Base-by-base conservation (phyloP, 30 jellyfish, hydroid and myxozoan species). In the Mastigias papua region DNA sequence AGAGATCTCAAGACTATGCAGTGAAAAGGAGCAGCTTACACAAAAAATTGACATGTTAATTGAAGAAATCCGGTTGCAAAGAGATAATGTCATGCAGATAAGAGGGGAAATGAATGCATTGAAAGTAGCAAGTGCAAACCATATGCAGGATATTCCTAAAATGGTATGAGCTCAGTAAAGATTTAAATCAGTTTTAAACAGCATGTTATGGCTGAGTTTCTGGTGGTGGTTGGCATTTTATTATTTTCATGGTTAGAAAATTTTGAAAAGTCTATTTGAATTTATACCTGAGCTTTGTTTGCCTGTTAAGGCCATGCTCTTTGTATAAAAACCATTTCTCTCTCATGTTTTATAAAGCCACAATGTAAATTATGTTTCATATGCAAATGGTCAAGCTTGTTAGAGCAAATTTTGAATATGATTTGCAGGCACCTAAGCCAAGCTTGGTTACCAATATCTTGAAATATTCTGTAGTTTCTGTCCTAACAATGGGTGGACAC, bases 11-110 rank as follows among this genome's bases (percentile, higher is more conserved):
- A 90, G 62, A 37, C 76, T 90, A 26, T 68, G 92, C 26, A 63
- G 81, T 15, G 97, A 90, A 30, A 90, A 90, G 66, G 94, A 90
- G 34, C 81, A 69, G 27, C 34, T 90, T 30, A 71, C 81, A 25
- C 28, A 71, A 51, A 83, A 80, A 33, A 61, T 82, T n/a, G 90
- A 74, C 62, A 46, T 73, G 62, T 84, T 90, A 17, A 60, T 81
- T 46, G 84, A 90, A 58, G 97, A 90, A 30, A 73, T 90, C 17
- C 74, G 83, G 23, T 30, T 78, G 0, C 91, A 90, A 30, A 81
- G 86, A 76, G 79, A 81, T 22, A 51, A 70, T 26, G 91, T 90
- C 20, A 48, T 65, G 83, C 82, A 74, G 28, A 70, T 90, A 64
- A 81, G 79, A 74, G 90, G 87, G 21, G 91, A 82, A 72, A 30